Evolutionary conservation across 2,888 invertebrate species (phyloP), one percentile per base, ranked within the genome.

Genomic region (Drosophila nigricruria): DNA sequence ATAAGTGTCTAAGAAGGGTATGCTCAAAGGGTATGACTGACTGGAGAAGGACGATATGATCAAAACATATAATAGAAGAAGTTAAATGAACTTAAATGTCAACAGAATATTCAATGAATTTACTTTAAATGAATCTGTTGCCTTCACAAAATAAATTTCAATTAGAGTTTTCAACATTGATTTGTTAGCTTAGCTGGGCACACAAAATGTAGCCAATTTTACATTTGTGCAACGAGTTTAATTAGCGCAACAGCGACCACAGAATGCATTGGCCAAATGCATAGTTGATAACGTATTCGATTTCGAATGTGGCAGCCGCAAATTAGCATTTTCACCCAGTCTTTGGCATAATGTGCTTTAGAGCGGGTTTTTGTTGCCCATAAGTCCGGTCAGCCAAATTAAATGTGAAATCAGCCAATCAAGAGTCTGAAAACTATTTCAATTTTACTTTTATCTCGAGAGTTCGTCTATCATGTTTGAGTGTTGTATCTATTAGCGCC

Each of bases 271-370:
- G 27, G 10, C 47, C n/a, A n/a, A 27, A 27, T 27, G 27, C 47
- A 47, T 27, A 27, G 47, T 3, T 47, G 10, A 27, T 27, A 27
- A 10, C n/a, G 47, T 25, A 45, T 25, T 25, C 45, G n/a, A 25
- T 25, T 27, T 4, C 2, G 10, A n/a, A 5, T n/a, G 5, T 5
- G 2, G 9, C 25, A 27, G 27, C 47, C 47, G 47, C 47, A 47
- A 47, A 47, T 47, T 47, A 27, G 47, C 47, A 47, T n/a, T 47
- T 47, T 47, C n/a, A 45, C 25, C 45, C 25, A n/a, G 45, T 45
- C 9, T 16, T 9, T 1, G 8, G 23, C 45, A 9, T n/a, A 45
- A 45, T 45, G 9, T n/a, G 45, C 9, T 45, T 45, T 23, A 12
- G 5, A 16, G 16, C 23, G 8, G 2, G 14, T 6, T 23, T 20